Conservation (phyloP, 2,797 vertebrate genomes). For the Nyctibius grandis region DNA sequence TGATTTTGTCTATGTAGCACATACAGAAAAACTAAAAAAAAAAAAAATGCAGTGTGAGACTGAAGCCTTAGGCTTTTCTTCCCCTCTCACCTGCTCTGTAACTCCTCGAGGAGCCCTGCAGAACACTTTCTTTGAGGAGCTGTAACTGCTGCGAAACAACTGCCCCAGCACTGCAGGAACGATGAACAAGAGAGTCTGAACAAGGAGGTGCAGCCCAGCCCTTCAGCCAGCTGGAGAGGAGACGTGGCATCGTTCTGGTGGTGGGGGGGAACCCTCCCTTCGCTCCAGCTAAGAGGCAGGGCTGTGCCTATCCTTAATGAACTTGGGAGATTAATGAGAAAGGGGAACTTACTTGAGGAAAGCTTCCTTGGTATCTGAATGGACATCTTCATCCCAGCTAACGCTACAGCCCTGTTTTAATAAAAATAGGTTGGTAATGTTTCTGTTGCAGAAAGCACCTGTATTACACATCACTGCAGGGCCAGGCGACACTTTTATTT, state of each 20-base stretch:
- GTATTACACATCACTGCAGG: conserved; percentile 37
- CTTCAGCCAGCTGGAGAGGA: not conserved
- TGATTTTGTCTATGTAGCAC: not conserved
- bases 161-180: not conserved
- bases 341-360: not conserved
- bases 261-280: not conserved
- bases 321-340: not conserved
- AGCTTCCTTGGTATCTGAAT: not conserved
- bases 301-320: not conserved
- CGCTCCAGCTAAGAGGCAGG: accelerated
- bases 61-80: not conserved
- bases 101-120: not conserved
- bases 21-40: not conserved
- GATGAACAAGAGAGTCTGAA: not conserved
- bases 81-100: not conserved
- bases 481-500: conserved; percentile 73
- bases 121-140: not conserved
- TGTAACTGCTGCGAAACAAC: not conserved
- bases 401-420: not conserved
- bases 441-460: conserved; percentile 35
- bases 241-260: accelerated
- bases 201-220: not conserved
- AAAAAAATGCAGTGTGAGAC: not conserved
- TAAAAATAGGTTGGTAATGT: not conserved
- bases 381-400: not conserved